Conservation (phyloP, 2,113 vertebrate genomes). For the Herpailurus yagouaroundi region DNA sequence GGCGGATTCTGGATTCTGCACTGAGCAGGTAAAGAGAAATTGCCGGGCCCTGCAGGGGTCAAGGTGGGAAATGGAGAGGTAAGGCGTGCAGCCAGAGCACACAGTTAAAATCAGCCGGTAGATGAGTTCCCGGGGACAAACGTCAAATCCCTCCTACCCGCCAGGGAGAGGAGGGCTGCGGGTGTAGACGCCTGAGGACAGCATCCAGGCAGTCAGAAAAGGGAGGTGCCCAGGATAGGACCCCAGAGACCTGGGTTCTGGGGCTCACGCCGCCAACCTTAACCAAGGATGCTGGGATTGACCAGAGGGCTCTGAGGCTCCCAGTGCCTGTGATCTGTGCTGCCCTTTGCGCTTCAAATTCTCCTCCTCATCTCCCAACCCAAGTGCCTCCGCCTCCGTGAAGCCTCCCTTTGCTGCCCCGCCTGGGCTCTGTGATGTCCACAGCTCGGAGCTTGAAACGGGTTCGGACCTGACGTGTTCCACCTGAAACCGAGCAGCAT, state of each 20-base stretch:
- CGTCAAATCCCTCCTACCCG: background rate
- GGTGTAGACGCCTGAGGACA: background rate
- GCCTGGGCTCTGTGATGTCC: background rate
- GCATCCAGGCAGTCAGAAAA: background rate
- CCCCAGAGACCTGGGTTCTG: background rate
- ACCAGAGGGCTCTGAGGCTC: background rate
- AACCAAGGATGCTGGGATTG: too few species aligned
- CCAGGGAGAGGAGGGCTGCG: background rate
- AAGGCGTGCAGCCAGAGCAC: too few species aligned
- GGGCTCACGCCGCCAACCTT: background rate
- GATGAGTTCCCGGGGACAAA: background rate
- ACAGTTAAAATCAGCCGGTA: background rate
- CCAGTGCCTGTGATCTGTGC: background rate
- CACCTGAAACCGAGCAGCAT: background rate
- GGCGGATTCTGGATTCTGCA: background rate
- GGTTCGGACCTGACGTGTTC: background rate
- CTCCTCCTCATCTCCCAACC: background rate
- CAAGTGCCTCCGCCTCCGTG: accelerated
- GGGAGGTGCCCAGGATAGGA: too few species aligned
- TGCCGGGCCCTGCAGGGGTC: background rate
- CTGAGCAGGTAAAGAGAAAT: background rate
- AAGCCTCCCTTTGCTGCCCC: background rate
- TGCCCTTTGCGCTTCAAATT: background rate
- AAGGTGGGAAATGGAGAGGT: background rate
- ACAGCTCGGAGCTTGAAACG: background rate